phyloP scores from a whole-genome alignment of 2,888 invertebrate genomes.

The Eulithis testata region DNA sequence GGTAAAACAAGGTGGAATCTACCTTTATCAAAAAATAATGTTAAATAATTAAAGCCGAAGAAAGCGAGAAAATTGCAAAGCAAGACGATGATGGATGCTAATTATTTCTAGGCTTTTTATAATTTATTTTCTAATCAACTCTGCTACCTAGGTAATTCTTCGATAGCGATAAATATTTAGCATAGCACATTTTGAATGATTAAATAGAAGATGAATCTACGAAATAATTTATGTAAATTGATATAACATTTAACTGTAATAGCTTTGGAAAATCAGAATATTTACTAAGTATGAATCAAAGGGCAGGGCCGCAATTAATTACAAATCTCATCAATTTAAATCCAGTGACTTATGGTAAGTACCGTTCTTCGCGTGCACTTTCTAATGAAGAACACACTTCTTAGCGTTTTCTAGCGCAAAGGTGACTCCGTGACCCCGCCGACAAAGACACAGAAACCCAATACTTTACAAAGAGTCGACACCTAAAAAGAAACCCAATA shows the following conservation, averaged over 20 bases:
- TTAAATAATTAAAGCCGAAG: constrained; percentile 5
- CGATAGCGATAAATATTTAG: too few relatives aligned
- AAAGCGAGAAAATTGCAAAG: constrained; percentile 21
- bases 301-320: constrained; percentile 17
- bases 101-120: not conserved
- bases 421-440: constrained; percentile 60
- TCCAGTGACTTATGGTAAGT: constrained; percentile 19
- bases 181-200: too few relatives aligned
- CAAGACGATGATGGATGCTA: constrained; percentile 2
- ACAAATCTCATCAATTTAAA: constrained; percentile 24
- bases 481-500: constrained; percentile 47
- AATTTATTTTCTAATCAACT: not conserved
- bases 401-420: constrained; percentile 61
- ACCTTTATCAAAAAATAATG: too few relatives aligned
- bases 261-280: too few relatives aligned
- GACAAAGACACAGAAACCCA: constrained; percentile 54
- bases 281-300: not conserved
- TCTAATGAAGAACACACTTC: constrained; percentile 57
- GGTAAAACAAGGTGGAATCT: too few relatives aligned
- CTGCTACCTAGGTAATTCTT: too few relatives aligned
- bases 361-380: constrained; percentile 45
- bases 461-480: constrained; percentile 6
- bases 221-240: too few relatives aligned
- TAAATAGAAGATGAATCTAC: too few relatives aligned
- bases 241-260: too few relatives aligned